Base-by-base conservation (phyloP, 2,113 vertebrate genomes). In the Callipepla californica region DNA sequence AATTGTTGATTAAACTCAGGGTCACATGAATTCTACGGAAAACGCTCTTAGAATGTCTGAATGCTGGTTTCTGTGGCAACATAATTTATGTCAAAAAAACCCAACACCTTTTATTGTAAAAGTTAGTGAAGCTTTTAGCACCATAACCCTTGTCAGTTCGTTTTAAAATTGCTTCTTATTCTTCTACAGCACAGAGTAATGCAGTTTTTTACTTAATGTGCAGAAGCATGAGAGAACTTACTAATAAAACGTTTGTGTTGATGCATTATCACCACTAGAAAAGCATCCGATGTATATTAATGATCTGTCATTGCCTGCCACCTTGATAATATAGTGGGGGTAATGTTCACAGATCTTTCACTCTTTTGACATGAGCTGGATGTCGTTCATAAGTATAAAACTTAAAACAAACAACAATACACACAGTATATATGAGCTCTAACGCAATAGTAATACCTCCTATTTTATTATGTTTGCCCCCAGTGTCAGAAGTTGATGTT, bases 51-150 rank as follows among this genome's bases (percentile, higher is more conserved):
- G 19, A 53, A 38, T 59, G 28, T 61, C 4, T 47, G 7, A 66
- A 25, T 89, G 58, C 73, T 74, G 47, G 84, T 95, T 93, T 94
- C 95, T 93, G 93, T 96, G 74, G 95, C 57, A 96, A 89, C 87
- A 16, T 81, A 90, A 78, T 78, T 93, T 8, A 50, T 75, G 59
- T 61, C 5, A 86, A 67, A 86, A 83, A 53, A 53, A 53, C 5
- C 40, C 40, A 44, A 44, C 74, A 58, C 34, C 72, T 75, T 88
- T 86, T 83, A 61, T 78, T 80, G 77, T 84, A 73, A 78, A 84
- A 94, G 55, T 76, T 65, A 62, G 36, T 50, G 47, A 92, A 79
- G 69, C 32, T 93, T 94, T 92, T 59, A 91, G 47, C 23, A 3
- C 61, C 32, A 34, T 63, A 89, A 86, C 62, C 59, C 38, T 86